Evolutionary conservation across 2,888 invertebrate species (phyloP), one percentile per base, ranked within the genome.

Genomic region (Drosophila multiciliata): DNA sequence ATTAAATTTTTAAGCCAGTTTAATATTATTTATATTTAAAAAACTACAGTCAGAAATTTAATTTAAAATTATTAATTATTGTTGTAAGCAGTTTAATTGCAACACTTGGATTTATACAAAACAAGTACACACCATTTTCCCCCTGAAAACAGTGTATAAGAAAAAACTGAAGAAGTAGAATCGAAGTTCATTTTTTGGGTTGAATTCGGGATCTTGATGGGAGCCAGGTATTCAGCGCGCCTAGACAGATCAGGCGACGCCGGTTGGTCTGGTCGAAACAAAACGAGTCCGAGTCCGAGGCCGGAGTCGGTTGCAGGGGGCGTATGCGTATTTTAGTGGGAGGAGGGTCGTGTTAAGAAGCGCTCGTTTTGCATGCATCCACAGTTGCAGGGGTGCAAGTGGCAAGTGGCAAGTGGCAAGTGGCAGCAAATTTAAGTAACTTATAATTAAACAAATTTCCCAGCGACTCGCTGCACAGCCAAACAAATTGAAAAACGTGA

Each of bases 401-500:
- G 42, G 60, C 42, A n/a, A 49, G 35, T 11, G 29, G 60, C 33
- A n/a, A n/a, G 52, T 62, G 42, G 60, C 42, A 40, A 48, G 38
- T 29, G 29, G 53, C 50, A 23, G 54, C 59, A 50, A 49, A 50
- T 73, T 77, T 48, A 42, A 38, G 78, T 23, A 62, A 55, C 54
- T 72, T 76, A 66, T 78, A 79, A 80, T 80, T 79, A 79, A 79
- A 77, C 79, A 79, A 79, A 79, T 79, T 73, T 77, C 66, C 71
- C 80, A 78, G 59, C 64, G 61, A 42, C 26, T 11, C 50, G 42
- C 50, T 55, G 69, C 42, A 45, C 52, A 38, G 64, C 48, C 59
- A 73, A 82, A 81, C 82, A 89, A 89, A 87, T 87, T 85, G 83
- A 87, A 87, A 87, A 87, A 87, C 87, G 90, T 87, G 87, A 87